Evolutionary conservation across 2,797 vertebrate species (phyloP), one percentile per base, ranked within the genome.

Genomic region (Phataginus tricuspis): DNA sequence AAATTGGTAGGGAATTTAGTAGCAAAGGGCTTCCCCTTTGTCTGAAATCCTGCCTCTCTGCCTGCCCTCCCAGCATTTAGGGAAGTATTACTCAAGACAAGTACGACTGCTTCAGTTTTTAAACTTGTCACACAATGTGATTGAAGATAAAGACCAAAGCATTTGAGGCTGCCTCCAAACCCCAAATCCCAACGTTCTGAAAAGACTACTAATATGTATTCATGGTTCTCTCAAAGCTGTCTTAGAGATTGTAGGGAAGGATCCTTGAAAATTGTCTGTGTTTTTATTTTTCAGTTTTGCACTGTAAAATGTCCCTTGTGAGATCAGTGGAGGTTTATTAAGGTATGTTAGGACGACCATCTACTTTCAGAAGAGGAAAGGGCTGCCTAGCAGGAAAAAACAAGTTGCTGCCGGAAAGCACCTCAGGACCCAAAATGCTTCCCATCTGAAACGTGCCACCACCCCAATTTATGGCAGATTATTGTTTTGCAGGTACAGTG

Each of bases 361-460:
- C 97, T 97, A 96, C 59, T 94, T 94, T 97, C 84, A 96, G 94
- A 97, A 98, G 95, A 98, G 97, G 93, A 98, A 98, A 98, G 90
- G 92, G 27, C 39, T 90, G 37, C 87, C 89, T 77, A 94, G 96
- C 13, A 49, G 93, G 39, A 39, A 96, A 98, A 95, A 85, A 84
- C 95, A 96, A 25, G 51, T 96, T 97, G 94, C 0, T 19, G 97
- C 97, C 98, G 0, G 96, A 96, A 96, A 96, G 51, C 53, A 96
- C 71, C 96, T 98, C 89, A 53, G 87, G 88, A 98, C 95, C 92
- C 95, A 97, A 97, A 97, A 94, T 91, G 71, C 93, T 95, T 97
- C 83, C 25, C 0, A 90, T 96, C 92, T 88, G 66, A 98, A 98
- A 93, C 63, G 25, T 96, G 91, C 82, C 93, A 97, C 45, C 77